These are phyloP conservation scores for Troides oblongomaculatus DNA, from an alignment of 2,888 invertebrate species.

Conservation along the genomic window DNA sequence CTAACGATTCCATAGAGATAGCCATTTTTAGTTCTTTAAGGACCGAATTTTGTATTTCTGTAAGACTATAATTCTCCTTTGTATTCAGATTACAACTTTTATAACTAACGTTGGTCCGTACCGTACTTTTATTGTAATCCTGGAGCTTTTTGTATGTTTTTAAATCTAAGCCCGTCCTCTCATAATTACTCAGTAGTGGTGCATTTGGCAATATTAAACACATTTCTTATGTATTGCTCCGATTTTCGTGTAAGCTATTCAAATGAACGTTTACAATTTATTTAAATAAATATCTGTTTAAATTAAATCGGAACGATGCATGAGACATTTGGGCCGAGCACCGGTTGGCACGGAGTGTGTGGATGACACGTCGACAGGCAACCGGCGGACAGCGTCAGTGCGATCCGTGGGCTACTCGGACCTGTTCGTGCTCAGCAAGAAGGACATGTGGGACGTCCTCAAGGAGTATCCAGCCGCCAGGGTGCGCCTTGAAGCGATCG, in stretches of 20 bases:
- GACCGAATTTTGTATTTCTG: constrained; percentile 46
- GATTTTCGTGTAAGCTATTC: constrained; percentile 35
- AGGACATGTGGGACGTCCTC: constrained; percentile 99
- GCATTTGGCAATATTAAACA: constrained; percentile 51
- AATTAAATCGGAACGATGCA: constrained; percentile 48
- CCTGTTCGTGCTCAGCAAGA: constrained; percentile 98
- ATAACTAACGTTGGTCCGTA: constrained; percentile 22
- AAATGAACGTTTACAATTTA: constrained; percentile 6
- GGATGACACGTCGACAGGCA: constrained; percentile 87
- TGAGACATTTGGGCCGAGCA: constrained; percentile 53
- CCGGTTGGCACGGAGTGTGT: constrained; percentile 79
- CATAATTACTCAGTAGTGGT: constrained; percentile 45
- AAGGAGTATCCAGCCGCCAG: constrained; percentile 97
- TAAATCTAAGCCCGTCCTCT: constrained; percentile 5
- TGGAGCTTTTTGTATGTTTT: constrained; percentile 26
- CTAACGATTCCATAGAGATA: constrained; percentile 60
- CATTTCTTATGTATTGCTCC: constrained; percentile 35
- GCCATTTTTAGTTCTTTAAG: constrained; percentile 64
- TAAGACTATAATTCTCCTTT: constrained; percentile 49
- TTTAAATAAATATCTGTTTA: neutral
- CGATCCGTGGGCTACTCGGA: constrained; percentile 99
- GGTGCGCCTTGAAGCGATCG: constrained; percentile 97
- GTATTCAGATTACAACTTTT: constrained; percentile 44
- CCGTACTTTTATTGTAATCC: constrained; percentile 22
- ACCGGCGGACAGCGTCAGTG: constrained; percentile 98